A percentile compares a stretch with the other conserved stretches of the same genome.
phyloP scores from a whole-genome alignment of 2,888 invertebrate genomes.

The Byasa hedistus region DNA sequence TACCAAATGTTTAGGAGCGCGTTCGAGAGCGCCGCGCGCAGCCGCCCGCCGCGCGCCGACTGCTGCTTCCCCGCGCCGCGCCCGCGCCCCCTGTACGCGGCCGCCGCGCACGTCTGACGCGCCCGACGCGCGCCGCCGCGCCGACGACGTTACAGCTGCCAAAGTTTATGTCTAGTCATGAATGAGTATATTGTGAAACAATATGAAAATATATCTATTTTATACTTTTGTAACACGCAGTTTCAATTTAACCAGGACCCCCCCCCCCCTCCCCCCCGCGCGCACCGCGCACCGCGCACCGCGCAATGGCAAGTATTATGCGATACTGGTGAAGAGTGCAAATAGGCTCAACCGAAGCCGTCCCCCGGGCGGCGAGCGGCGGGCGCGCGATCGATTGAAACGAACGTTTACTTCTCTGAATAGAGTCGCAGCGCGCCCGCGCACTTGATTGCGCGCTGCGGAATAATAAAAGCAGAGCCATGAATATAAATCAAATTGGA shows the following conservation, averaged over 20 bases:
- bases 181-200: conserved; percentile 36
- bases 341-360: too few species aligned
- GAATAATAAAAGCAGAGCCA: conserved; percentile 72
- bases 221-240: conserved; percentile 36
- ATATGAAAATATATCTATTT: conserved; percentile 38
- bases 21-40: conserved; percentile 69
- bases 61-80: background rate
- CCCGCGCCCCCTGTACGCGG: background rate
- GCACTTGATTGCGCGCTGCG: conserved; percentile 69
- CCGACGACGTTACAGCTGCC: conserved; percentile 39
- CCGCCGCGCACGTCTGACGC: too few species aligned
- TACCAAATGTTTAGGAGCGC: conserved; percentile 81
- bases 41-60: background rate
- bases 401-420: conserved; percentile 40
- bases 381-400: too few species aligned
- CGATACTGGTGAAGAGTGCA: too few species aligned
- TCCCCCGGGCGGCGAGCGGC: too few species aligned
- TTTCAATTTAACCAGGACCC: background rate
- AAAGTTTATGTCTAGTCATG: conserved; percentile 68
- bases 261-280: too few species aligned
- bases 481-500: conserved; percentile 80
- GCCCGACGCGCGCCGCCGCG: too few species aligned
- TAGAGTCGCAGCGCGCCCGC: conserved; percentile 51
- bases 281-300: too few species aligned
- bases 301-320: too few species aligned